phyloP scores from a whole-genome alignment of 2,888 invertebrate species.

The Drosophila niveifrons region DNA sequence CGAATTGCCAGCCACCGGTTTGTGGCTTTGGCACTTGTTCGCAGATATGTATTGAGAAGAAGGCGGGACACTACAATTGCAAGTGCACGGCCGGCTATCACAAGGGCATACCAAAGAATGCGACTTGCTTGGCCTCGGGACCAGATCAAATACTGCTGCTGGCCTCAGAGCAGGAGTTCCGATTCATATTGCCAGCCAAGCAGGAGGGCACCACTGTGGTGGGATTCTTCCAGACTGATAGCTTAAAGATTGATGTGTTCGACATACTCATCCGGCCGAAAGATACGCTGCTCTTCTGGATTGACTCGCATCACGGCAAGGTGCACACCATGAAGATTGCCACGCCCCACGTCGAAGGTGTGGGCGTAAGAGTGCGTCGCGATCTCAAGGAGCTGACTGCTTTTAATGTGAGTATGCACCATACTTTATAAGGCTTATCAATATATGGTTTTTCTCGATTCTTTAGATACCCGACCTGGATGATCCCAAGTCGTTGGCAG shows the following conservation, averaged over 20 bases:
- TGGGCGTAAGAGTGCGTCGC: constrained; percentile 72
- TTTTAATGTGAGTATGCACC: constrained; percentile 78
- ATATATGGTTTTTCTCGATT: not conserved
- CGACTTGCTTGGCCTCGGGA: constrained; percentile 87
- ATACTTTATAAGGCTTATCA: not conserved
- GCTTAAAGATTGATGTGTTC: constrained; percentile 88
- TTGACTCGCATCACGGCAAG: constrained; percentile 85
- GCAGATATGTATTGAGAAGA: constrained; percentile 90
- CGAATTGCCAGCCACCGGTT: constrained; percentile 88
- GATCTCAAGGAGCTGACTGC: constrained; percentile 83
- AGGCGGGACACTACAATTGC: constrained; percentile 86
- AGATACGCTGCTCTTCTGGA: constrained; percentile 85
- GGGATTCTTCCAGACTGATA: constrained; percentile 89
- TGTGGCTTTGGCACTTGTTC: constrained; percentile 92
- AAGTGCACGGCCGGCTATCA: constrained; percentile 90
- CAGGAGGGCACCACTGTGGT: constrained; percentile 86
- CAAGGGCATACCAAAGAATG: constrained; percentile 85
- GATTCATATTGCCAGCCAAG: constrained; percentile 84
- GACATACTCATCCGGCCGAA: constrained; percentile 88
- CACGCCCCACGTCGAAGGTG: constrained; percentile 79
- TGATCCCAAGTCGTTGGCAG: constrained; percentile 90
- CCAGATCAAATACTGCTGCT: constrained; percentile 84
- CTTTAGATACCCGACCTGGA: constrained; percentile 87
- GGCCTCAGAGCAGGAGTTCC: constrained; percentile 85
- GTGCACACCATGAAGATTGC: constrained; percentile 85